phyloP scores from a whole-genome alignment of 2,888 invertebrate genomes.

The Acanthosepion esculentum region DNA sequence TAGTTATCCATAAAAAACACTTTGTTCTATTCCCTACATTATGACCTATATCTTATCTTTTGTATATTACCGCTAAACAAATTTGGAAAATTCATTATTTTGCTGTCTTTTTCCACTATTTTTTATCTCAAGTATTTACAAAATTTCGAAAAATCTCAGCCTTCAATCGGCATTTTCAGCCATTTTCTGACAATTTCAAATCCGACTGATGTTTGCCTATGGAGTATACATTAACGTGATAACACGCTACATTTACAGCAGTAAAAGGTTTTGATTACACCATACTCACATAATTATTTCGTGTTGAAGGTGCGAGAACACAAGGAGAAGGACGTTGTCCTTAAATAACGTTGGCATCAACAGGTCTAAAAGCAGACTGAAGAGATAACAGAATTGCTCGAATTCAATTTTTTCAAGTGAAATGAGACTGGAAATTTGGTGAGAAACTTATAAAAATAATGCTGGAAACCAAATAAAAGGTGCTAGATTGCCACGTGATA shows the following conservation, averaged over 20 bases:
- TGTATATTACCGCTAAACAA: not conserved
- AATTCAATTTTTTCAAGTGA: too few species aligned
- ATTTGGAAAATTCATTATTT: not conserved
- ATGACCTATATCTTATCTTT: not conserved
- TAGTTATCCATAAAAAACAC: not conserved
- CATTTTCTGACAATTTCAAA: not conserved
- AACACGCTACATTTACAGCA: not conserved
- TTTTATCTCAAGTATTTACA: not conserved
- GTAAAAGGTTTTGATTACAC: not conserved
- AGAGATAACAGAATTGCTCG: too few species aligned
- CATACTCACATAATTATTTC: not conserved
- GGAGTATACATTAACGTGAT: not conserved
- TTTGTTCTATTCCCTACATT: not conserved
- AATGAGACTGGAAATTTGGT: too few species aligned
- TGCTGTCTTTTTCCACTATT: not conserved
- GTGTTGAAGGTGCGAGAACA: too few species aligned
- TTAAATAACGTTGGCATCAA: too few species aligned
- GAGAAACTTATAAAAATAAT: too few species aligned
- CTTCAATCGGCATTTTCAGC: not conserved
- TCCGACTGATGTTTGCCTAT: not conserved
- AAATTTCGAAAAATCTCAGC: not conserved
- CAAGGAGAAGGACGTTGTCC: too few species aligned
- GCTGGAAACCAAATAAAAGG: too few species aligned
- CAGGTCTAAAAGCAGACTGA: too few species aligned
- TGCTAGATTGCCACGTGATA: too few species aligned